phyloP scores from a whole-genome alignment of 2,888 invertebrate species.

The Cryptocheilus praepositus region DNA sequence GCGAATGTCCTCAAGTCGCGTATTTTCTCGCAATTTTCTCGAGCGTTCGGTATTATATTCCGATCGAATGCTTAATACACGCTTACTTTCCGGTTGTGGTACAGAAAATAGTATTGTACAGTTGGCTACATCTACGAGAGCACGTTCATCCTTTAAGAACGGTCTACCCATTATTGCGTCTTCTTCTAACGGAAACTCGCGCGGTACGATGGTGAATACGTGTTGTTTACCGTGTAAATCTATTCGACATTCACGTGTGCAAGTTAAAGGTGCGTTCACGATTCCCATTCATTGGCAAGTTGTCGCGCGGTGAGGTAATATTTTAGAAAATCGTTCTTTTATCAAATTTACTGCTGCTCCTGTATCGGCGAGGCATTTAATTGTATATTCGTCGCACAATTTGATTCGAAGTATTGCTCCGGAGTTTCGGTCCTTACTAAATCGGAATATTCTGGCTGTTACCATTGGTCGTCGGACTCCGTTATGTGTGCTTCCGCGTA shows the following conservation, averaged over 20 bases:
- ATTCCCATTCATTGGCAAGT: background rate
- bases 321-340: background rate
- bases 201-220: background rate
- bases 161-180: slow-evolving; percentile 17
- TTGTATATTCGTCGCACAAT: background rate
- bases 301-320: background rate
- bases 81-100: background rate
- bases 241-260: background rate
- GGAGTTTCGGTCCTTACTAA: background rate
- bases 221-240: background rate
- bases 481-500: too few species aligned
- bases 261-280: background rate
- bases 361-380: background rate
- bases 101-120: background rate
- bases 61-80: background rate
- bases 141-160: slow-evolving; percentile 6
- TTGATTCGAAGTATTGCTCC: background rate
- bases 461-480: too few species aligned
- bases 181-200: slow-evolving; percentile 11
- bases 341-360: background rate
- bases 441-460: too few species aligned
- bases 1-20: background rate
- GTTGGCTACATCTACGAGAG: background rate
- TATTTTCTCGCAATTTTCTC: background rate
- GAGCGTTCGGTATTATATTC: background rate